Evolutionary conservation across 1,140 invertebrate genomes (phyloP), one percentile per base, ranked within the genome.

Genomic region (Diachasma alloeum): DNA sequence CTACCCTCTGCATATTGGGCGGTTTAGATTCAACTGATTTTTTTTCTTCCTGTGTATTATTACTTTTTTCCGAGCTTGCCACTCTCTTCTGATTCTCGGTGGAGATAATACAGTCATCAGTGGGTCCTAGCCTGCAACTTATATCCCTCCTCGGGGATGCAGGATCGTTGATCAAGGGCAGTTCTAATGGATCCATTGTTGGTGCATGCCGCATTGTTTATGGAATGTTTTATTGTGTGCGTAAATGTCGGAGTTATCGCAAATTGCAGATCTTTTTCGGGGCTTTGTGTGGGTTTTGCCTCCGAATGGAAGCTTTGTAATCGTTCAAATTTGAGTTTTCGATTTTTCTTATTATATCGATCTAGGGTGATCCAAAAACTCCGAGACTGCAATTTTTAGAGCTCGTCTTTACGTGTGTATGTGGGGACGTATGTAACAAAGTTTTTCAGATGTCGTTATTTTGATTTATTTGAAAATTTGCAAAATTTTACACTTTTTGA

Each of bases 1-100:
- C 84, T 86, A 85, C 84, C 86, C 85, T 83, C 80, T 59, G 39
- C 59, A 44, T 75, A 66, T 68, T 81, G 83, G 84, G 84, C 83
- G 84, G 59, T 31, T 71, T 76, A 81, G 79, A 82, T 86, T 80
- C 75, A 46, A 75, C 82, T 79, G 83, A 85, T 85, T 85, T 83
- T 83, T 80, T 74, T 42, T 78, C 80, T 80, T 44, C 44, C 72
- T 9, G 31, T 39, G n/a, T 42, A 19, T 39, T 44, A 37, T 48
- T 76, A 70, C 36, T 70, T 31, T 56, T 76, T 72, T 48, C 67
- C 39, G 48, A 66, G 69, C 76, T 68, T 68, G 26, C 11, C 36
- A 68, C 36, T 39, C 31, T 17, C 31, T 13, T 17, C 26, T 68
- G 36, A 68, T 68, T 37, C 5, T 68, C 31, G 36, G 36, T 11